Percentiles rank a stretch among this genome's conserved stretches.
Conservation (phyloP, 2,113 vertebrate genomes). For the Psittacus erithacus region DNA sequence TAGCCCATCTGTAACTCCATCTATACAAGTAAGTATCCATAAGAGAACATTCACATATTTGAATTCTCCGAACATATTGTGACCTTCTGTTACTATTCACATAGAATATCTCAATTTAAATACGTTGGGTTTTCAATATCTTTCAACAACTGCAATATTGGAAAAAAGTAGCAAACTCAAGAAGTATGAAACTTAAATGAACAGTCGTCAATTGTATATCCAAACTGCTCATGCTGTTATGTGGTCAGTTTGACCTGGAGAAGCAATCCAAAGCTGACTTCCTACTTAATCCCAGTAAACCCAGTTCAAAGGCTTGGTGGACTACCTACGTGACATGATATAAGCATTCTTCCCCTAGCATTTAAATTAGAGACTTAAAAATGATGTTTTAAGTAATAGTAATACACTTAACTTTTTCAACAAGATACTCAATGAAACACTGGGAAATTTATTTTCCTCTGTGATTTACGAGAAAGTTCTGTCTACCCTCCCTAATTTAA, state of each 20-base stretch:
- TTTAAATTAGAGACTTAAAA: not conserved
- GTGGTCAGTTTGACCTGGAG: not conserved
- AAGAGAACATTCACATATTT: conserved; percentile 66
- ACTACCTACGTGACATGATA: not conserved
- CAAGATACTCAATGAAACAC: not conserved
- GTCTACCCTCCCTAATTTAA: not conserved
- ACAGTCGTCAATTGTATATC: not conserved
- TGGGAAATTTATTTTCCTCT: not conserved
- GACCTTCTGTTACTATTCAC: conserved; percentile 69
- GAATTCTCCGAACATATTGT: conserved; percentile 63
- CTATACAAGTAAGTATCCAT: conserved; percentile 33
- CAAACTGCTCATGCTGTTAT: not conserved
- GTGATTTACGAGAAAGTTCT: not conserved
- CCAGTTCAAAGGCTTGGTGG: not conserved
- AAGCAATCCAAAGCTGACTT: not conserved
- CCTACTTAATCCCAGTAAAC: not conserved
- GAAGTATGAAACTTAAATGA: conserved; percentile 38
- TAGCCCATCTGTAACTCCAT: conserved; percentile 61
- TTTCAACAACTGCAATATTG: conserved; percentile 1
- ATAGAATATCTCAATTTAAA: conserved; percentile 36
- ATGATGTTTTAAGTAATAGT: not conserved
- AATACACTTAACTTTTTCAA: not conserved
- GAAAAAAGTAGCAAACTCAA: not conserved
- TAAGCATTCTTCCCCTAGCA: not conserved
- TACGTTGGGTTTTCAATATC: conserved; percentile 45